A percentile compares a stretch with the other conserved stretches of the same genome.
These are phyloP conservation scores for Plectrocnemia conspersa DNA, from an alignment of 1,140 invertebrate genomes.

Conservation along the genomic window DNA sequence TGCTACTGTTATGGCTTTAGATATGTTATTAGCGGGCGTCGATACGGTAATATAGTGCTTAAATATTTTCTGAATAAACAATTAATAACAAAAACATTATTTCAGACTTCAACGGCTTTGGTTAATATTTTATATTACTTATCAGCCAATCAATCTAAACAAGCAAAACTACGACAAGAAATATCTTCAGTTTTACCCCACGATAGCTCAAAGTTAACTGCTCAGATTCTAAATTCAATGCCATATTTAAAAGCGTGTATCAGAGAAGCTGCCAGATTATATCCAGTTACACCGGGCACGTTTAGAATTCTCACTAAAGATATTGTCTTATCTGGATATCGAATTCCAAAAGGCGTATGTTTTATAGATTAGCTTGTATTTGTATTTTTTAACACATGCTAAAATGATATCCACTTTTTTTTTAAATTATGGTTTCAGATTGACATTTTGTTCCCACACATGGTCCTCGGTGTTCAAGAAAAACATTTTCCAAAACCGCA, in stretches of 20 bases:
- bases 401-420: too few relatives aligned
- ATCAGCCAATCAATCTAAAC: conserved; percentile 50
- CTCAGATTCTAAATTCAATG: conserved; percentile 51
- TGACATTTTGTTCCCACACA: conserved; percentile 49
- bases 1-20: conserved; percentile 62
- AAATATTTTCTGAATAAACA: conserved; percentile 14
- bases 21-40: conserved; percentile 70
- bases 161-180: conserved; percentile 56
- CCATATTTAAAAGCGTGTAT: conserved; percentile 61
- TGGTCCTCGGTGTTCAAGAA: conserved; percentile 46
- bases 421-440: conserved; percentile 47
- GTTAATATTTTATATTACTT: conserved; percentile 53
- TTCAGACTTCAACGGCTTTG: conserved; percentile 40
- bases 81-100: conserved; percentile 16
- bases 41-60: conserved; percentile 57
- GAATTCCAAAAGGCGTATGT: conserved; percentile 58
- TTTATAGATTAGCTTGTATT: too few relatives aligned
- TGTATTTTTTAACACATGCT: too few relatives aligned
- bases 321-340: conserved; percentile 54
- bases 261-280: conserved; percentile 58
- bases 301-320: conserved; percentile 50
- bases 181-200: conserved; percentile 46
- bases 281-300: conserved; percentile 52
- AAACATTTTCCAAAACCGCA: conserved; percentile 49
- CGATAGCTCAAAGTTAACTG: conserved; percentile 49